These are phyloP conservation scores for Myanophis thanlyinensis DNA, from an alignment of 2,113 vertebrate genomes.

Conservation along the genomic window DNA sequence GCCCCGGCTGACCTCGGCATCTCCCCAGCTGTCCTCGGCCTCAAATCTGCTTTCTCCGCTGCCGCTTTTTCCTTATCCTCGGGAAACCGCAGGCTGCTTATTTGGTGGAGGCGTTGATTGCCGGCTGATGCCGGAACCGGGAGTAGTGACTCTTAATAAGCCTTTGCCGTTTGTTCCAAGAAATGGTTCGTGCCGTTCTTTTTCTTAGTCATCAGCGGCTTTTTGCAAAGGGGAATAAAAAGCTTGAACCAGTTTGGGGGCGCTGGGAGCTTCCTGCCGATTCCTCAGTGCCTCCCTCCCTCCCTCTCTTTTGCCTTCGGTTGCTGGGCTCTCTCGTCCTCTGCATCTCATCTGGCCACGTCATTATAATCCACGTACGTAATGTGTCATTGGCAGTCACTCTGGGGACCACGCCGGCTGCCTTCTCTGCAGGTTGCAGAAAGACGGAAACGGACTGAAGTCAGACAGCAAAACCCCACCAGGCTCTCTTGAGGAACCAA, in stretches of 20 bases:
- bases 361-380: conserved; percentile 32
- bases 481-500: not conserved
- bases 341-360: not conserved
- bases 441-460: not conserved
- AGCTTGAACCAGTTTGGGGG: conserved; percentile 7
- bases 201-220: not conserved
- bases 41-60: not conserved
- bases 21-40: not conserved
- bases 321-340: not conserved
- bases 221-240: not conserved
- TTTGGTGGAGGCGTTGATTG: not conserved
- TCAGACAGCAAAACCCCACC: not conserved
- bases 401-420: conserved; percentile 16
- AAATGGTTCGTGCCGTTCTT: fast-evolving
- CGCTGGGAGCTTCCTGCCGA: not conserved
- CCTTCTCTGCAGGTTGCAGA: conserved; percentile 13
- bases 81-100: not conserved
- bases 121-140: not conserved
- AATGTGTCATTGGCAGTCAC: conserved; percentile 34
- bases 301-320: not conserved
- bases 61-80: not conserved
- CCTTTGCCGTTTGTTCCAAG: not conserved
- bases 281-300: not conserved
- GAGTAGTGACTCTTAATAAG: not conserved
- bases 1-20: not conserved